Percentiles rank a stretch among this genome's conserved stretches.
These are phyloP conservation scores for Doryteuthis pealeii DNA, from an alignment of 1,140 invertebrate species.

Conservation along the genomic window DNA sequence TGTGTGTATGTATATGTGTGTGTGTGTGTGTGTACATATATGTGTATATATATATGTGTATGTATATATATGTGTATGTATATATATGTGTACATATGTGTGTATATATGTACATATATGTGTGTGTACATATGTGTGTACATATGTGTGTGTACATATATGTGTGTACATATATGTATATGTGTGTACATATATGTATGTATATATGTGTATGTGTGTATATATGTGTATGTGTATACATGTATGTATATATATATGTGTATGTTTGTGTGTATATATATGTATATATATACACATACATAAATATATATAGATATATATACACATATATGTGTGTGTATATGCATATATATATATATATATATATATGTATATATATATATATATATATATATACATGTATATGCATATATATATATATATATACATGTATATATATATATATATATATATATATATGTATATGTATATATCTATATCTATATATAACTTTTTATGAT, in stretches of 20 bases:
- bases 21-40: background rate
- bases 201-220: no score
- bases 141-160: background rate
- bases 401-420: background rate
- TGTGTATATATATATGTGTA: background rate
- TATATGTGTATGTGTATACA: no score
- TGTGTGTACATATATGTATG: no score
- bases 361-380: background rate
- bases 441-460: constrained; percentile 3
- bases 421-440: background rate
- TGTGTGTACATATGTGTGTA: background rate
- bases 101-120: background rate
- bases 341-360: no score
- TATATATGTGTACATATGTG: background rate
- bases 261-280: no score
- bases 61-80: background rate
- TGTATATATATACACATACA: no score
- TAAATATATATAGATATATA: no score
- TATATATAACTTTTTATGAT: background rate
- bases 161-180: no score
- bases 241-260: no score
- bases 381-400: background rate
- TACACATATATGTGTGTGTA: no score
- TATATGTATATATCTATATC: no score
- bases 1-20: background rate